Evolutionary conservation across 1,140 invertebrate genomes (phyloP).

Genomic region (Pollicipes pollicipes): DNA sequence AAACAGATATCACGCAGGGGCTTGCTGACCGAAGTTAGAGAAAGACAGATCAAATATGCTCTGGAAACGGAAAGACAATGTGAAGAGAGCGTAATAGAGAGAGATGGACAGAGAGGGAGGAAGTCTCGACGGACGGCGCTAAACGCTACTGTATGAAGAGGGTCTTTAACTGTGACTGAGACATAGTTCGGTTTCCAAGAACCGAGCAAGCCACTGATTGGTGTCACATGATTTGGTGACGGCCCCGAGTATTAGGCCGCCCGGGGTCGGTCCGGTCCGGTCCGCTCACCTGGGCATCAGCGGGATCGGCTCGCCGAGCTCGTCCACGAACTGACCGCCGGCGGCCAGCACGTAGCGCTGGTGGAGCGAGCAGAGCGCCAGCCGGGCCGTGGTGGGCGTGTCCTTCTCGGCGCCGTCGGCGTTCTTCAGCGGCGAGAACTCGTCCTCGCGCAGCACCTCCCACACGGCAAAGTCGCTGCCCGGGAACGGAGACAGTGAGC

Average conservation of each 20-base stretch:
- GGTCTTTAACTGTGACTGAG: background rate
- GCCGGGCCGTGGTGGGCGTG: conserved; percentile 66
- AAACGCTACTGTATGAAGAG: too few relatives aligned
- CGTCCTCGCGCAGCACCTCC: conserved; percentile 78
- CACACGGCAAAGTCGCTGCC: conserved; percentile 68
- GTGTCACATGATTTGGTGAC: background rate
- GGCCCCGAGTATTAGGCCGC: background rate
- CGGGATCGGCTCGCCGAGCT: conserved; percentile 29
- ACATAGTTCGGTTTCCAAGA: conserved; percentile 1
- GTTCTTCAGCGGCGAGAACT: conserved; percentile 96
- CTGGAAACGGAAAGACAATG: too few relatives aligned
- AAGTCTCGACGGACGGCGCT: too few relatives aligned
- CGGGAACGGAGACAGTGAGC: conserved; percentile 11
- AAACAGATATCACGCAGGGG: too few relatives aligned
- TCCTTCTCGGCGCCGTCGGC: conserved; percentile 67
- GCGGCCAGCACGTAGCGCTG: conserved; percentile 61
- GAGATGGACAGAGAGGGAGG: too few relatives aligned
- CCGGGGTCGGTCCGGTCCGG: background rate
- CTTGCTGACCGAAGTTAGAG: too few relatives aligned
- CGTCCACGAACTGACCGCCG: conserved; percentile 46
- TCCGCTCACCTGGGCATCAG: conserved; percentile 31
- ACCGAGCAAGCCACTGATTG: conserved; percentile 1
- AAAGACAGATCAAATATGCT: too few relatives aligned
- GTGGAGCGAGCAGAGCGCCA: conserved; percentile 63
- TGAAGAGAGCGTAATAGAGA: too few relatives aligned